phyloP scores from a whole-genome alignment of 2,888 invertebrate genomes.

The Rhopalosiphum nymphaeae region DNA sequence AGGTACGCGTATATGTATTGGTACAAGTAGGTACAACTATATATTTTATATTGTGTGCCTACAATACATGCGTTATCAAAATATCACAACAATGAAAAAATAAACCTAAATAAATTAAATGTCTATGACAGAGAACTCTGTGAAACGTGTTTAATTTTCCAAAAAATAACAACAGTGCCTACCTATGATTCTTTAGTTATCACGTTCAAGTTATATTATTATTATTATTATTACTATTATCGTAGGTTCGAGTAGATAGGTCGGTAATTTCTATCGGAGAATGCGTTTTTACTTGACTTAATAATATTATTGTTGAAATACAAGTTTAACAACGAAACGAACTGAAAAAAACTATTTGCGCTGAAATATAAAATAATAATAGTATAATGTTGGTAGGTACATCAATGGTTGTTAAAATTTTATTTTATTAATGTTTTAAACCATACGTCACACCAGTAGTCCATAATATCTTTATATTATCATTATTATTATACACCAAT shows the following conservation, averaged over 20 bases:
- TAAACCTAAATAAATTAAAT: background rate
- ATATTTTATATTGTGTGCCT: background rate
- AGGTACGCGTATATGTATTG: background rate
- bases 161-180: background rate
- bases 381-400: background rate
- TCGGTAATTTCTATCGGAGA: background rate
- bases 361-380: background rate
- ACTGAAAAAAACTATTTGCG: background rate
- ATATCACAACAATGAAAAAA: conserved; percentile 10
- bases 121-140: background rate
- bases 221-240: background rate
- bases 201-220: background rate
- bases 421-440: background rate
- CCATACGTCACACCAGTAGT: background rate
- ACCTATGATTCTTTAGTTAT: background rate
- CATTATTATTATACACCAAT: background rate
- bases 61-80: conserved; percentile 4
- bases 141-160: background rate
- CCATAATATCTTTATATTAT: no score
- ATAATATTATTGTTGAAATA: background rate
- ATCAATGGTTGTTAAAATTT: background rate
- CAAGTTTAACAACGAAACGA: background rate
- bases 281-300: background rate
- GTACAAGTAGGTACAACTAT: background rate
- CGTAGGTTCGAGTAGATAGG: background rate